These are phyloP conservation scores for Euborellia annulipes DNA, from an alignment of 1,140 invertebrate genomes.

Conservation along the genomic window DNA sequence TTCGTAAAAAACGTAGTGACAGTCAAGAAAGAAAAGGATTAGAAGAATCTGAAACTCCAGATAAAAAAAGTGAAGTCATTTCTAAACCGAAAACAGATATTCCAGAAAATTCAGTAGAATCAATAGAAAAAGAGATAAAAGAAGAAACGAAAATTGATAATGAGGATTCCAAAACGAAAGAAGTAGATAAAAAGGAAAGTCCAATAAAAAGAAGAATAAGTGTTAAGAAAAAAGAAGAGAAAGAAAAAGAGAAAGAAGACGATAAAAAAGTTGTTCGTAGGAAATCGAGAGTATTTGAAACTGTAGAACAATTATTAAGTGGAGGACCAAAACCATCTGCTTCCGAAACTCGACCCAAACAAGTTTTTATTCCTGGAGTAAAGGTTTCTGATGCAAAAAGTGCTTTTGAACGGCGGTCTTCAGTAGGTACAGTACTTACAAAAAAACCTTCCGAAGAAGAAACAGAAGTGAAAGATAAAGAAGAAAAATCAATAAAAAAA, in stretches of 20 bases:
- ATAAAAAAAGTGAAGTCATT: slow-evolving; percentile 11
- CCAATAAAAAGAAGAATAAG: slow-evolving; percentile 19
- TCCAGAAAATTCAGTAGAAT: slow-evolving; percentile 15
- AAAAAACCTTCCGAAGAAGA: slow-evolving; percentile 13
- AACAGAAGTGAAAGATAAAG: slow-evolving; percentile 8
- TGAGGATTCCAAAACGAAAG: slow-evolving; percentile 1
- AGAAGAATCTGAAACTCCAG: slow-evolving; percentile 21
- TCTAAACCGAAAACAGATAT: slow-evolving; percentile 14
- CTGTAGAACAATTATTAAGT: not conserved
- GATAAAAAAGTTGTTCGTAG: slow-evolving; percentile 13
- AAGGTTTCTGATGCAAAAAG: slow-evolving; percentile 69
- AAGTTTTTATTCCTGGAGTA: slow-evolving; percentile 60
- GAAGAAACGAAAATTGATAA: slow-evolving; percentile 2
- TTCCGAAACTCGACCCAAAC: slow-evolving; percentile 47
- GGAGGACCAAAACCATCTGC: slow-evolving; percentile 8
- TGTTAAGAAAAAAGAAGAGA: slow-evolving; percentile 19
- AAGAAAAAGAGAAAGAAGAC: slow-evolving; percentile 21
- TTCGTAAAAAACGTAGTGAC: slow-evolving; percentile 19
- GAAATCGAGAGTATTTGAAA: not conserved
- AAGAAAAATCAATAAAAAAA: not conserved
- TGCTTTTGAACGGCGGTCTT: slow-evolving; percentile 62
- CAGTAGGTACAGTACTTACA: slow-evolving; percentile 25
- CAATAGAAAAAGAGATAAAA: slow-evolving; percentile 6
- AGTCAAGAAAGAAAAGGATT: slow-evolving; percentile 20
- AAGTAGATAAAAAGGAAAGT: slow-evolving; percentile 8